Evolutionary conservation across 2,888 invertebrate genomes (phyloP), one percentile per base, ranked within the genome.

Genomic region (Seira musarum): DNA sequence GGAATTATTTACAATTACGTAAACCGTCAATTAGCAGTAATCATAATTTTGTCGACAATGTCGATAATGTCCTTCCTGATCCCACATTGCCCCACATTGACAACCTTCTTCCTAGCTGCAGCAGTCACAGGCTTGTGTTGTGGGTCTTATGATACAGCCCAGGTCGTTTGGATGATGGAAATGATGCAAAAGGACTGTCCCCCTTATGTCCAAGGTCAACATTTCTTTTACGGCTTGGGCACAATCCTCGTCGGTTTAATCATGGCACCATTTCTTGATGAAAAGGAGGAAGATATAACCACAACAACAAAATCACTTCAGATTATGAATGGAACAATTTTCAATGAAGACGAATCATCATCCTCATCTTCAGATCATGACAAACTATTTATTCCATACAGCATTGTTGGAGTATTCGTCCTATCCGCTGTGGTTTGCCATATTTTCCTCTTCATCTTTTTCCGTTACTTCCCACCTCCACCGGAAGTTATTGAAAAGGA

Each of bases 111-210:
- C 30, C 60, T 75, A 2, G 25, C 69, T 0, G 83, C 76, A 6
- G 83, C 65, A 0, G 17, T 81, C 2, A 53, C 80, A 21, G 85
- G 85, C 19, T 61, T 84, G 0, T 64, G 61, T 13, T 35, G 22
- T 5, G 84, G 84, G 0, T 80, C 81, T 10, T 82, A 81, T 25
- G 85, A 83, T 65, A 71, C 81, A 8, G 82, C 81, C 22, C 82
- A 83, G 66, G 71, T 85, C 17, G 83, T 83, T 0, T 85, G 85
- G 84, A 83, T 83, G 30, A 79, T 85, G 60, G 83, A 85, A 78
- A 81, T 85, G 75, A 81, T 83, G 80, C 76, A 82, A 63, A 67
- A 68, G 6, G 60, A 85, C 10, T 76, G 83, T 53, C 83, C 82
- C 6, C 71, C 82, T 0, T 84, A 84, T 57, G 72, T 85, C 17